Evolutionary conservation across 1,140 invertebrate genomes (phyloP), one percentile per base, ranked within the genome.

Genomic region (Rhagoletis zephyria): DNA sequence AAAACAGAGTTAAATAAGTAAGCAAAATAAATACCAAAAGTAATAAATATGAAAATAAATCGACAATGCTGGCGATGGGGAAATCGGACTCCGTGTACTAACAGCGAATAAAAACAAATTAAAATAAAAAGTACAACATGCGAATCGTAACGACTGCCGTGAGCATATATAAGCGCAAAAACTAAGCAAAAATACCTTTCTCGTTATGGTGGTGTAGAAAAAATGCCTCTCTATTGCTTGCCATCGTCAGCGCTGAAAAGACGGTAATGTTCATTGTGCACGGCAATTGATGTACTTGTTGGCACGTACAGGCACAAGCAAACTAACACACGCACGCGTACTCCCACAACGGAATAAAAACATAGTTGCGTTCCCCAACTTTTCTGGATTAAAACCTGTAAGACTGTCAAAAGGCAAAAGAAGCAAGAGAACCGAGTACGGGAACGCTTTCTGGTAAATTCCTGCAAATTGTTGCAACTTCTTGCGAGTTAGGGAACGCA

Each of bases 21-120:
- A 51, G 10, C 14, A 74, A 74, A 48, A 81, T 48, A 56, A 56
- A 56, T 9, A 0, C 14, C 48, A 81, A n/a, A 16, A 16, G 45
- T 19, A 81, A 30, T 59, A 74, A 48, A 74, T 74, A 74, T 74
- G 70, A 51, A 45, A 74, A 74, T 74, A 81, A 81, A 81, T 81
- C 48, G 74, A 81, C 74, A 81, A 81, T 48, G 48, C 19, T 81
- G 74, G 74, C 74, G 56, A 56, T 81, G 48, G 48, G 48, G 48
- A 81, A 81, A 81, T 56, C 12, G 42, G 45, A 30, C 19, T n/a
- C 74, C 48, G 3, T 16, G 74, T 59, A 81, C 48, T 19, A 81
- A 81, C 16, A 51, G 74, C 9, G 48, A 81, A 81, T 81, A 30
- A 81, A 81, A 81, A 6, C 51, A 14, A 81, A 56, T 81, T 16